Conservation (phyloP, 2,113 vertebrate genomes). For the Kobus ellipsiprymnus region DNA sequence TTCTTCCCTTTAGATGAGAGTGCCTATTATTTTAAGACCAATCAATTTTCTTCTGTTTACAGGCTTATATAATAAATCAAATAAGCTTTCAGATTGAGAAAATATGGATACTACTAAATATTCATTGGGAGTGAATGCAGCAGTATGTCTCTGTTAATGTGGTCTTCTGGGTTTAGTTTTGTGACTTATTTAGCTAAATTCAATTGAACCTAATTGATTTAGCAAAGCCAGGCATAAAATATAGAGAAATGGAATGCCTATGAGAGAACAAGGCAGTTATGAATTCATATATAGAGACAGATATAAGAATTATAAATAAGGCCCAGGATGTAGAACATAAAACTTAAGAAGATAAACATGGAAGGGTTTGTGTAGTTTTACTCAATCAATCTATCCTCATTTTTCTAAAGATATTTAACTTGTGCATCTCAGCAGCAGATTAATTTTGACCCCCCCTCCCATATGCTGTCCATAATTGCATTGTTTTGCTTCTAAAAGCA, state of each 20-base stretch:
- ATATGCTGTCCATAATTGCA: background rate
- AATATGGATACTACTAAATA: conserved; percentile 45
- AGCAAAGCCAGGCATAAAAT: conserved; percentile 60
- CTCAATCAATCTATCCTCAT: conserved; percentile 17
- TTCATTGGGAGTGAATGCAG: conserved; percentile 31
- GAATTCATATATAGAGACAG: conserved; percentile 51
- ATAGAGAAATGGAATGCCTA: conserved; percentile 40
- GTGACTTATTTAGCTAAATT: conserved; percentile 68
- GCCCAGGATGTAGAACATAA: background rate
- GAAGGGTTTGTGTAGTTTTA: conserved; percentile 5
- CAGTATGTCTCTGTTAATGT: conserved; percentile 45
- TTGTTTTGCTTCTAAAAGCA: background rate
- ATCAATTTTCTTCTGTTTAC: conserved; percentile 53
- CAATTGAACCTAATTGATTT: conserved; percentile 69
- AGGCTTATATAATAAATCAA: conserved; percentile 55
- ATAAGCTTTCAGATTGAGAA: conserved; percentile 39
- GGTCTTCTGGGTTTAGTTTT: conserved; percentile 45
- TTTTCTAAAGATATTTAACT: conserved; percentile 38
- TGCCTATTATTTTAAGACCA: conserved; percentile 41
- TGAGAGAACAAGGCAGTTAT: conserved; percentile 51
- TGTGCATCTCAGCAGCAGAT: background rate
- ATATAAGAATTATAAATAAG: conserved; percentile 56
- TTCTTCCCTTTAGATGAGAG: conserved; percentile 28
- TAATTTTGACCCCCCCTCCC: background rate
- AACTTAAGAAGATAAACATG: conserved; percentile 13